Evolutionary conservation across 1,140 invertebrate genomes (phyloP).

Genomic region (Meloidogyne exigua): DNA sequence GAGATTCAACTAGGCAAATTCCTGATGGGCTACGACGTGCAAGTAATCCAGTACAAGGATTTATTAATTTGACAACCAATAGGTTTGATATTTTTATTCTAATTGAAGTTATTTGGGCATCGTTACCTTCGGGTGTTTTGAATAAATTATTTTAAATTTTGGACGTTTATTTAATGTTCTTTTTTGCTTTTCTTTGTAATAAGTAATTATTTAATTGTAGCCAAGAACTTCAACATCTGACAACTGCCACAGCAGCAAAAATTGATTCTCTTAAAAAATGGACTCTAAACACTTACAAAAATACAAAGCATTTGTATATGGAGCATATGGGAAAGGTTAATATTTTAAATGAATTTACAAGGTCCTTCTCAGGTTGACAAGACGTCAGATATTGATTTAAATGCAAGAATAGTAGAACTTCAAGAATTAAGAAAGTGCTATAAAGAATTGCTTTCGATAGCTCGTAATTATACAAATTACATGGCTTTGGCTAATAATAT

Average conservation of each 20-base stretch:
- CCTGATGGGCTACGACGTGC: background rate
- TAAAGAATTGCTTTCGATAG: background rate
- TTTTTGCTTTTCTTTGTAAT: no score
- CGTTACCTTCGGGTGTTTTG: no score
- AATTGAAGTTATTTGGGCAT: no score
- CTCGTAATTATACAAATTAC: background rate
- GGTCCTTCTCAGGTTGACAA: background rate
- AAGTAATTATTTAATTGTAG: background rate
- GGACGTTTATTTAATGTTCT: no score
- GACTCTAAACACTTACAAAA: background rate
- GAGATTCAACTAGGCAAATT: background rate
- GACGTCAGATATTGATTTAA: background rate
- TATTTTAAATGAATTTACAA: background rate
- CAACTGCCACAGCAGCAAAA: background rate
- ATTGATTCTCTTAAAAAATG: background rate
- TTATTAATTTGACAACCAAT: background rate
- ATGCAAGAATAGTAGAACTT: background rate
- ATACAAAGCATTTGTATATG: background rate
- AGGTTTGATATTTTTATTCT: background rate
- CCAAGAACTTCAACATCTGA: background rate
- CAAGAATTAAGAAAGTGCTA: background rate
- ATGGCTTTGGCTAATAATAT: background rate
- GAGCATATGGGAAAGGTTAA: constrained; percentile 2
- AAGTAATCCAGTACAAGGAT: background rate
- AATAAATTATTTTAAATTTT: no score